phyloP scores from a whole-genome alignment of 2,888 invertebrate species.

The Creontiades dilutus region DNA sequence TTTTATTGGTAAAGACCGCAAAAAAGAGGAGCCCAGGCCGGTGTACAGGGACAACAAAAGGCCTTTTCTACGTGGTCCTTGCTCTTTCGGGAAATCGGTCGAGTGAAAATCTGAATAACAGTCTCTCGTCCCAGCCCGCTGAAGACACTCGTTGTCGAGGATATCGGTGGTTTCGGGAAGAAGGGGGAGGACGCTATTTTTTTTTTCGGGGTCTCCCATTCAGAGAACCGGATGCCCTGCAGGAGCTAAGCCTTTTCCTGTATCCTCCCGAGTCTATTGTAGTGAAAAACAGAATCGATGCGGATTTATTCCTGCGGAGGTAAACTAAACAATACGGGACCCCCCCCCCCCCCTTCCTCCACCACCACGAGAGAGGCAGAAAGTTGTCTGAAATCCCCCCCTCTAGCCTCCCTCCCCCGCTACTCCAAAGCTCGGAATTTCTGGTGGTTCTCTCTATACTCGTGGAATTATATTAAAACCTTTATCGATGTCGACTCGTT shows the following conservation, averaged over 20 bases:
- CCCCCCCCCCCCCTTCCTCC: not conserved
- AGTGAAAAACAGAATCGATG: constrained; percentile 23
- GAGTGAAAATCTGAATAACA: constrained; percentile 13
- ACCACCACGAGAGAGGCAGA: not conserved
- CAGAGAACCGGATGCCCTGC: not conserved
- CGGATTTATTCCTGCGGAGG: constrained; percentile 23
- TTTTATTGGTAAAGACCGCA: not conserved
- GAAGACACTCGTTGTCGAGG: not conserved
- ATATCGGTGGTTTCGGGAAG: not conserved
- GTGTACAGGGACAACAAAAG: not conserved
- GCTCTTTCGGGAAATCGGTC: not conserved
- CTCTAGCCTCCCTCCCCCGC: not conserved
- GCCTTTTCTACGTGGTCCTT: not conserved
- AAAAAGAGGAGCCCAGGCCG: not conserved
- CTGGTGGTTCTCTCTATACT: not conserved
- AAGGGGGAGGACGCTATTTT: not conserved
- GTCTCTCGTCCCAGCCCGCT: not conserved
- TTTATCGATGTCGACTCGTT: constrained; percentile 22
- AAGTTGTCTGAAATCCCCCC: constrained; percentile 11
- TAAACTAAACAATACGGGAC: constrained; percentile 18
- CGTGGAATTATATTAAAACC: constrained; percentile 21
- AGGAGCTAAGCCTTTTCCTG: constrained; percentile 2
- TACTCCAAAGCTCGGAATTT: not conserved
- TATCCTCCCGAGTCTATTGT: constrained; percentile 4
- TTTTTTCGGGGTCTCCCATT: not conserved